These are phyloP conservation scores for Syrrhaptes paradoxus DNA, from an alignment of 2,113 vertebrate genomes.

Conservation along the genomic window DNA sequence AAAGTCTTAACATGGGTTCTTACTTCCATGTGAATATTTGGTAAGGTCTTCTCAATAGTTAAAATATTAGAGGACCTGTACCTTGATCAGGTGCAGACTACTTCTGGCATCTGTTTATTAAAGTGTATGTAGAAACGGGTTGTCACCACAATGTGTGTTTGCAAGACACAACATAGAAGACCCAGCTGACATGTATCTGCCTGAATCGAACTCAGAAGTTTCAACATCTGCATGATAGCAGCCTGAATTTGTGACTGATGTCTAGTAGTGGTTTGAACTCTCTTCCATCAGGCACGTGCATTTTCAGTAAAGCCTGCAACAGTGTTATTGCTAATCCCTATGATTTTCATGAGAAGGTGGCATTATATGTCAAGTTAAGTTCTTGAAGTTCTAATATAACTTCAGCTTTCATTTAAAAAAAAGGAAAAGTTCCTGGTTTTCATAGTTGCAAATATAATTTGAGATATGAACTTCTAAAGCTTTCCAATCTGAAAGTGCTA, in stretches of 20 bases:
- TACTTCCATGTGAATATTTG: neutral
- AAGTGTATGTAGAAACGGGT: neutral
- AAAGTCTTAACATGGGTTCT: neutral
- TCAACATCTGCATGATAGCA: neutral
- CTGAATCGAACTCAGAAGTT: neutral
- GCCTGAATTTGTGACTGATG: neutral
- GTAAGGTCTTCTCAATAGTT: neutral
- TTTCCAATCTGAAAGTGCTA: neutral
- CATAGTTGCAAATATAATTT: neutral
- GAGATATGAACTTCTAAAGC: neutral
- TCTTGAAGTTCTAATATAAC: neutral
- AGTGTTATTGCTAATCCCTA: neutral
- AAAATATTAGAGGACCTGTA: neutral
- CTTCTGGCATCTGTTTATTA: neutral
- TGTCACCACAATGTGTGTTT: neutral
- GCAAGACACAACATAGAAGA: neutral
- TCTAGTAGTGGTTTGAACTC: neutral
- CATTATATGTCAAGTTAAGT: neutral
- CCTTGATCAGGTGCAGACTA: neutral
- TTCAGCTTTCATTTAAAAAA: neutral
- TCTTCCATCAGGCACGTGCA: accelerated
- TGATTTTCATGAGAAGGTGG: neutral
- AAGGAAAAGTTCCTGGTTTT: neutral
- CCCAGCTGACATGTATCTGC: neutral
- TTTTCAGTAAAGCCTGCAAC: neutral